Conservation (phyloP, 2,888 invertebrate species). For the Cheilosia impressa region DNA sequence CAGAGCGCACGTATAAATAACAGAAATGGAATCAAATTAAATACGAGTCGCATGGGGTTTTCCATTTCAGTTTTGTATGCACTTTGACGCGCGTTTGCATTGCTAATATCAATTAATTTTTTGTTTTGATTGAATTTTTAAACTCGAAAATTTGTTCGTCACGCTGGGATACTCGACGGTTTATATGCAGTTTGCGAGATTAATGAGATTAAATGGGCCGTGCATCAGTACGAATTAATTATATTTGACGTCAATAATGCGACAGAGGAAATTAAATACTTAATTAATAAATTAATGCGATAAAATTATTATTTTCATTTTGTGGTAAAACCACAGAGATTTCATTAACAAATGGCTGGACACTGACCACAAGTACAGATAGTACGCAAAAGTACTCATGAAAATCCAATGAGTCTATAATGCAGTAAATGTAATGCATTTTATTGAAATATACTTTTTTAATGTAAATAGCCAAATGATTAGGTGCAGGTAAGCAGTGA, state of each 20-base stretch:
- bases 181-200: slow-evolving; percentile 1
- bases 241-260: slow-evolving; percentile 24
- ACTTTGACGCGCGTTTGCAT: neutral
- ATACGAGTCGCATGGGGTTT: slow-evolving; percentile 22
- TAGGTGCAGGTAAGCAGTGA: no score
- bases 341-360: no score
- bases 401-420: no score
- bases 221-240: slow-evolving; percentile 23
- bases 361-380: no score
- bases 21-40: slow-evolving; percentile 51
- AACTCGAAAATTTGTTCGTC: neutral
- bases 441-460: no score
- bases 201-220: slow-evolving; percentile 35
- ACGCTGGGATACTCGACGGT: no score
- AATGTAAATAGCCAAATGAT: no score
- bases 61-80: slow-evolving; percentile 28
- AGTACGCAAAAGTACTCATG: no score
- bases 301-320: slow-evolving; percentile 14
- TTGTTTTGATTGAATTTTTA: neutral
- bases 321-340: no score
- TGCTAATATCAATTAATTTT: slow-evolving; percentile 36
- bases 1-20: slow-evolving; percentile 30
- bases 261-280: slow-evolving; percentile 25
- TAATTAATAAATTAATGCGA: slow-evolving; percentile 20
- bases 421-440: no score